Conservation (phyloP, 1,140 invertebrate species). For the Euborellia annulipes region DNA sequence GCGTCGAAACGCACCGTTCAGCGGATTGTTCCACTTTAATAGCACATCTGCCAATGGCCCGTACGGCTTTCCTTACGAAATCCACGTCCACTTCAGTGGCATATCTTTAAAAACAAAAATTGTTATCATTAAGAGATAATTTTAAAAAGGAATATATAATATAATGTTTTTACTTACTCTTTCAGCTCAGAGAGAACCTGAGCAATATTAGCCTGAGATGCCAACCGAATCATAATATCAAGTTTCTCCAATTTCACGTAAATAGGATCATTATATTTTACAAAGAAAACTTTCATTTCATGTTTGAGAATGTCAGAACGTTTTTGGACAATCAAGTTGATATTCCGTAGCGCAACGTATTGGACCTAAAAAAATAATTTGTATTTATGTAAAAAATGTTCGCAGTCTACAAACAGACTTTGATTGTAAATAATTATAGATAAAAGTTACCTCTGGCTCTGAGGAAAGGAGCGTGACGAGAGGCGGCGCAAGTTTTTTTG, state of each 20-base stretch:
- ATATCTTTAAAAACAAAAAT: slow-evolving; percentile 32
- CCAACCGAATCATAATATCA: slow-evolving; percentile 98
- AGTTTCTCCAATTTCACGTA: slow-evolving; percentile 99
- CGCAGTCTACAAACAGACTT: too few relatives aligned
- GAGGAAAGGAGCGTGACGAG: slow-evolving; percentile 94
- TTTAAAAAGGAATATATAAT: background rate
- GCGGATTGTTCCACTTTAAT: slow-evolving; percentile 99
- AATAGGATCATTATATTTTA: slow-evolving; percentile 99
- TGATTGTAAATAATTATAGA: too few relatives aligned
- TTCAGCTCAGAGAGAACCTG: slow-evolving; percentile 98
- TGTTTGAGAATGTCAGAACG: slow-evolving; percentile 98
- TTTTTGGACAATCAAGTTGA: slow-evolving; percentile 99
- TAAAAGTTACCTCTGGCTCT: slow-evolving; percentile 68
- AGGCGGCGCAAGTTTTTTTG: slow-evolving; percentile 96
- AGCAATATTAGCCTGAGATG: slow-evolving; percentile 94
- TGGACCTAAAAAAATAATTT: slow-evolving; percentile 44
- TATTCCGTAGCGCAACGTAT: slow-evolving; percentile 96
- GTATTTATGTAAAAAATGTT: too few relatives aligned
- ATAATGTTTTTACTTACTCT: slow-evolving; percentile 56
- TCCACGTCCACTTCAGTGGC: slow-evolving; percentile 99
- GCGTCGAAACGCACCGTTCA: slow-evolving; percentile 93
- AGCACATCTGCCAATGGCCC: slow-evolving; percentile 96
- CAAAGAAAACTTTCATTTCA: slow-evolving; percentile 99
- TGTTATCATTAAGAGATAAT: too few relatives aligned
- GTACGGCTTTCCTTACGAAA: slow-evolving; percentile 95